Conservation (phyloP, 2,113 vertebrate genomes). For the Argyrosomus japonicus region DNA sequence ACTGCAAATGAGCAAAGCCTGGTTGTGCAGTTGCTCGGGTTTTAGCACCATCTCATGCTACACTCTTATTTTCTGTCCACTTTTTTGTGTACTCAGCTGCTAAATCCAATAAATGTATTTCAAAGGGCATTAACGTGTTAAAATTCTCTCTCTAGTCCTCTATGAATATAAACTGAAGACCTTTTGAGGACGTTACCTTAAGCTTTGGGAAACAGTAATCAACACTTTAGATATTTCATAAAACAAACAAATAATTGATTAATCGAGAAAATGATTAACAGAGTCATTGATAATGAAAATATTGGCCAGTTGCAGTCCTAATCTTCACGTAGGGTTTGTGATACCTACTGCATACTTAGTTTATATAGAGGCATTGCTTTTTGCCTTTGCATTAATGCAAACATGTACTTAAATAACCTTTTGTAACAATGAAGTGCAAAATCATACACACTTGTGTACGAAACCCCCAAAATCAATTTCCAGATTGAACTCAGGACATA, state of each 20-base stretch:
- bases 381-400: neutral
- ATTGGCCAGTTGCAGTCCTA: neutral
- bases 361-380: neutral
- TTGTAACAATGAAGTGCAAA: neutral
- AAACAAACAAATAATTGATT: neutral
- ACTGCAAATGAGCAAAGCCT: conserved; percentile 47
- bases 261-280: neutral
- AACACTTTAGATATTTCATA: no score
- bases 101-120: conserved; percentile 43
- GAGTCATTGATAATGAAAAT: no score
- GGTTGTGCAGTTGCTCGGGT: neutral
- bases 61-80: neutral
- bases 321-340: neutral
- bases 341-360: neutral
- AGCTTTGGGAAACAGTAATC: no score
- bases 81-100: neutral
- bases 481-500: neutral
- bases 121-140: neutral
- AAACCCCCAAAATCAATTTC: conserved; percentile 12
- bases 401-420: neutral
- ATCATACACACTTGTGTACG: conserved; percentile 17
- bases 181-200: no score
- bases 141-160: no score
- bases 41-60: neutral
- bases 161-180: no score